These are phyloP conservation scores for Pachyuromys duprasi DNA, from an alignment of 2,797 vertebrate species.

Conservation along the genomic window DNA sequence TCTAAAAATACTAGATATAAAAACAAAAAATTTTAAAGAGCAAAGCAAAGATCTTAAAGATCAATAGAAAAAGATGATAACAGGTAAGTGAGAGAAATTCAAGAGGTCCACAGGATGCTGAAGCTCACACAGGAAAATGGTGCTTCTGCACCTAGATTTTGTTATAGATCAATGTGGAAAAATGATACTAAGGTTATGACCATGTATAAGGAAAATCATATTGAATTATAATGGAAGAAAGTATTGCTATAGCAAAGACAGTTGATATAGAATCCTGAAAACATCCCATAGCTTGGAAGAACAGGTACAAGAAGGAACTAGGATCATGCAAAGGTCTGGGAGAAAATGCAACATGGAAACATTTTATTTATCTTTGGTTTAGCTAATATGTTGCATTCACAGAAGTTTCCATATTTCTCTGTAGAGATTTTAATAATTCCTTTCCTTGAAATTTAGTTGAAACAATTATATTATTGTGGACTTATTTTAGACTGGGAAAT, in stretches of 20 bases:
- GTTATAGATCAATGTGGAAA: neutral
- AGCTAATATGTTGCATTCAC: neutral
- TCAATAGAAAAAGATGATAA: neutral
- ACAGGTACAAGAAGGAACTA: neutral
- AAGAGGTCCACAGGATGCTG: neutral
- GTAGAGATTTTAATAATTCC: neutral
- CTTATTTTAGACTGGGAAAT: neutral
- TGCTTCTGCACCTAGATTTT: neutral
- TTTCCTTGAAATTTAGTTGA: neutral
- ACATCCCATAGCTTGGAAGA: neutral
- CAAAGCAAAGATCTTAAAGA: neutral
- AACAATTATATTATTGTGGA: neutral
- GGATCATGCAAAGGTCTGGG: neutral
- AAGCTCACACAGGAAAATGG: neutral
- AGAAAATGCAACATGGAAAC: neutral
- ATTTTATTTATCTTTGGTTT: neutral
- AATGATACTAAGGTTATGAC: neutral
- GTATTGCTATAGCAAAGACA: neutral
- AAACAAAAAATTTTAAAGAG: neutral
- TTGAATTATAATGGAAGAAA: neutral
- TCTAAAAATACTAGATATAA: neutral
- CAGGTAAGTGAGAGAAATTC: neutral
- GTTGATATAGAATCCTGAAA: neutral
- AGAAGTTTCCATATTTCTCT: neutral
- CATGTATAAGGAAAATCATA: neutral